Base-by-base conservation (phyloP, 2,113 vertebrate species). In the Nothoprocta pentlandii region DNA sequence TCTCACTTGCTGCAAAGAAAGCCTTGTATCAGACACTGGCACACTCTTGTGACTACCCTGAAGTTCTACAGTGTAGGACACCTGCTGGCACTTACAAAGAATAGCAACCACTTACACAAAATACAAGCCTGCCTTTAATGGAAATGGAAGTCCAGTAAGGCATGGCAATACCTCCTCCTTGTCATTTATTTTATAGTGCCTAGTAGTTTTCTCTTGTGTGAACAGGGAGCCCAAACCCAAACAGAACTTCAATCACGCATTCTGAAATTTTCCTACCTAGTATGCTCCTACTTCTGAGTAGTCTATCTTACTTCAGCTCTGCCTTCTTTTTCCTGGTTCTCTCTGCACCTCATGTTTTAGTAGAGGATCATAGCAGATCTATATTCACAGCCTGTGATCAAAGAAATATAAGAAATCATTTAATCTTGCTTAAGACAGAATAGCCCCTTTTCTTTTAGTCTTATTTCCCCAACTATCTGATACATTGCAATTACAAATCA, bases 131-230 rank as follows among this genome's bases (percentile, higher is more conserved):
- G 47, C 22, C 66, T 51, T 59, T 32, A 74, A 23, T 14, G 16
- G 66, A 25, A 77, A 70, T 9, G 3, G 4, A 9, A 44, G 42
- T 71, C 5, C 16, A 58, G 0, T 7, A 54, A 47, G 0, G 1
- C 19, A 30, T 1, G 46, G 16, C 32, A 76, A 19, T 56, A 41
- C 3, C 41, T 36, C 19, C 23, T 53, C 23, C 44, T 28, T 28
- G 56, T 44, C 51, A 20, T 7, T 70, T 32, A 42, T 42, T 13
- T 69, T 47, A 79, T 51, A 59, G 21, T 2, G 12, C 32, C 80
- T 44, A 36, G 15, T 39, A 78, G 42, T n/a, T 58, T 44, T 76
- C 28, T 25, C 28, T 39, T 28, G 5, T 6, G 7, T 63, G 28
- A 79, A 23, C 21, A 74, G 62, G n/a, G 80, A 75, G 17, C 21